Evolutionary conservation across 2,797 vertebrate genomes (phyloP).

Genomic region (Poeciliopsis turneri): DNA sequence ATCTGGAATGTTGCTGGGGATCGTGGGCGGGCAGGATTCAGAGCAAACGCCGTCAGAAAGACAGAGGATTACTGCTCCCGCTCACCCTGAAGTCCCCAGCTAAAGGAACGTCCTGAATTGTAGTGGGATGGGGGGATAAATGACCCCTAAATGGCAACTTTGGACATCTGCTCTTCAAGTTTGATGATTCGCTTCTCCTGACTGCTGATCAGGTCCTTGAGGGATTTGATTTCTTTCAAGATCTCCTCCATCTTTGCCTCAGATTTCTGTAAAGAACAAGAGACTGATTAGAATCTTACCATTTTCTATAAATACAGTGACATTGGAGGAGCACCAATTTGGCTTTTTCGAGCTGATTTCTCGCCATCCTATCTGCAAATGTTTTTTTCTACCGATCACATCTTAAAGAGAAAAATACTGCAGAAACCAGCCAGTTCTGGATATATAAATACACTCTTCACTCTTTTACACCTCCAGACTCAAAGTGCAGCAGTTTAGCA

Average conservation of each 20-base stretch:
- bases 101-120: conserved; percentile 80
- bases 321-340: background rate
- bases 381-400: background rate
- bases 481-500: background rate
- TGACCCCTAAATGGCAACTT: conserved; percentile 86
- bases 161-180: conserved; percentile 95
- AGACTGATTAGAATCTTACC: background rate
- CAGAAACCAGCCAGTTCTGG: background rate
- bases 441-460: background rate
- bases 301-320: background rate
- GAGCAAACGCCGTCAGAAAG: conserved; percentile 81
- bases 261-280: conserved; percentile 82
- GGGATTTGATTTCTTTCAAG: conserved; percentile 94
- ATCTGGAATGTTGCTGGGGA: conserved; percentile 86
- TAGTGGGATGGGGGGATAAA: conserved; percentile 51
- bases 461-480: background rate
- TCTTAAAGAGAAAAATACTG: background rate
- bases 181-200: conserved; percentile 95
- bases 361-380: background rate
- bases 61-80: conserved; percentile 79
- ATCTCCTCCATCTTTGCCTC: conserved; percentile 96
- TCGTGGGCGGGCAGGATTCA: conserved; percentile 78
- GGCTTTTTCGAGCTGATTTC: background rate
- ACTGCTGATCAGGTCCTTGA: conserved; percentile 93
- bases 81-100: conserved; percentile 70